Evolutionary conservation across 2,797 vertebrate species (phyloP), one percentile per base, ranked within the genome.

Genomic region (Parotocinclus haroldoi): DNA sequence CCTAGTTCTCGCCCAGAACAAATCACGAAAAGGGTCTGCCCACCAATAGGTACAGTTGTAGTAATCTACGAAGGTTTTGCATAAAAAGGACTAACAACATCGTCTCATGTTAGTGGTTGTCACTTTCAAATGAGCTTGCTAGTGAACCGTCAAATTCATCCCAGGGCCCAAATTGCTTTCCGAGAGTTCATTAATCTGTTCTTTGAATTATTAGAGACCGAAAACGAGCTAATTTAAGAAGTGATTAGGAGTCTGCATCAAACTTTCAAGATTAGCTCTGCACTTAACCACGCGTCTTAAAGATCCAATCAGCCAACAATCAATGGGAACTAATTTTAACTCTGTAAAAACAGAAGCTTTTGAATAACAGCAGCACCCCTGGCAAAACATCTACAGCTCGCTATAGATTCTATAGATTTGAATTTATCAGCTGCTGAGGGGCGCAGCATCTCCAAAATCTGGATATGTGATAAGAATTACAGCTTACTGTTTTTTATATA

Each of bases 141-240:
- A 75, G 61, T 59, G 54, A 76, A 72, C 66, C 74, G 60, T 74
- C 59, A 70, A 68, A 73, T 79, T 77, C 69, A 68, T 77, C 63
- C 56, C 38, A 13, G 27, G 46, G 60, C 49, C 69, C 73, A 75
- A 70, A 78, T 75, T 72, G 60, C 62, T 70, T 68, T 58, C 50
- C 40, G 36, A 42, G 49, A 58, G 59, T 68, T 78, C 42, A 55
- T 60, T 76, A 61, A 72, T 69, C 69, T 67, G 56, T 62, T 59
- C 63, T 72, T 63, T 38, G 45, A 73, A 72, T 71, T 71, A 75
- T 61, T 16, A 69, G 66, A 18, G n/a, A 79, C 66, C 62, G 69
- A 70, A 67, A 76, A 72, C 58, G 6, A 64, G 63, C 76, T 72
- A 42, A 75, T 77, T 77, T 72, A 69, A 60, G 58, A 56, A 1